Evolutionary conservation across 2,797 vertebrate genomes (phyloP), one percentile per base, ranked within the genome.

Genomic region (Manis crassicaudata): DNA sequence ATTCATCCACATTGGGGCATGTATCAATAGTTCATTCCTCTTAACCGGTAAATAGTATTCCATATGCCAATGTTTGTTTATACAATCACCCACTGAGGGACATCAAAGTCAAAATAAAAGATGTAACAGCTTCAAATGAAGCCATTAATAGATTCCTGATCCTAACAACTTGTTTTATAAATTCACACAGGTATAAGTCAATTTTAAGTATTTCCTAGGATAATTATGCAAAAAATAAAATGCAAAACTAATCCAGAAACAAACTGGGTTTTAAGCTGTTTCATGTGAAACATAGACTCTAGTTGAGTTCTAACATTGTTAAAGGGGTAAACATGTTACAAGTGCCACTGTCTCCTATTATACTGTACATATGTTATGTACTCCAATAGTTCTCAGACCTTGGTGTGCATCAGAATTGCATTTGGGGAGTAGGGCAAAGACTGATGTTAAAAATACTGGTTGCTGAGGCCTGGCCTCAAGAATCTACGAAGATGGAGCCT

Each of bases 141-240:
- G 40, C 7, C 29, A 73, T 68, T 85, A 43, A 76, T 29, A 87
- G 72, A 92, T 56, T 85, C 20, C 72, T 12, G 87, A 62, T 85
- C n/a, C 13, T 79, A 76, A 87, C 52, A 73, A 37, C 79, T 25
- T 73, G 5, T 81, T 95, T 96, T 5, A 60, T 21, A 84, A 60
- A 50, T 73, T 80, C 82, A 86, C 32, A 79, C 14, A 54, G 68
- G 40, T 40, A 32, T 35, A 81, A 60, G n/a, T 70, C 37, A 50
- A 40, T 76, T 86, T 46, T 83, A 7, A 95, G 43, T 86, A 81
- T 72, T 40, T 90, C 20, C 72, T 87, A 67, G 16, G 87, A 87
- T 14, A 85, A 63, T 20, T 67, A 80, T 84, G n/a, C 14, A 37
- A 83, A 96, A 90, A 81, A 10, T 52, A 85, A 70, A 94, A 46